These are phyloP conservation scores for Neoarius graeffei DNA, from an alignment of 2,113 vertebrate genomes.

Conservation along the genomic window DNA sequence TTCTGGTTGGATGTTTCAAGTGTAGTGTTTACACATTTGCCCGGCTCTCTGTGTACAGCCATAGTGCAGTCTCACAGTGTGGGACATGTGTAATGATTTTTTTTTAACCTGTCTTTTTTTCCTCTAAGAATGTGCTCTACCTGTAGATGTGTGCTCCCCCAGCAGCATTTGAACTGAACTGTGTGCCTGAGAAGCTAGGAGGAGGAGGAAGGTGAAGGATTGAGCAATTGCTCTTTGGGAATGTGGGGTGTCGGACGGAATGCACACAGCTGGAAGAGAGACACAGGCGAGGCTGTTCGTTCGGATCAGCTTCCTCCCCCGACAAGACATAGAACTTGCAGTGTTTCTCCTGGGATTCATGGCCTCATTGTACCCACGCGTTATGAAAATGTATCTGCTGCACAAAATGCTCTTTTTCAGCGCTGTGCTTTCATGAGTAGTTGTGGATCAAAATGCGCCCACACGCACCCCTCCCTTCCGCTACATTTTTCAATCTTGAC, in stretches of 20 bases:
- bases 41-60: slow-evolving; percentile 11
- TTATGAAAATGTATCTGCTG: slow-evolving; percentile 66
- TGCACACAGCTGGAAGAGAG: slow-evolving; percentile 66
- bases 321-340: slow-evolving; percentile 44
- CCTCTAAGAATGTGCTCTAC: slow-evolving; percentile 8
- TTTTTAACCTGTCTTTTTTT: slow-evolving; percentile 53
- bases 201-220: slow-evolving; percentile 61
- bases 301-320: slow-evolving; percentile 59
- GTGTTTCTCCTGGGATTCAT: slow-evolving; percentile 52
- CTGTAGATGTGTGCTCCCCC: slow-evolving; percentile 4
- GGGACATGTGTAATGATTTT: slow-evolving; percentile 44
- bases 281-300: slow-evolving; percentile 70
- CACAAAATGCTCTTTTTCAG: slow-evolving; percentile 63
- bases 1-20: slow-evolving; percentile 34
- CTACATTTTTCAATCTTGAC: slow-evolving; percentile 21
- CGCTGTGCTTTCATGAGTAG: slow-evolving; percentile 8
- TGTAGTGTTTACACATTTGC: slow-evolving; percentile 9
- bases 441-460: slow-evolving; percentile 24
- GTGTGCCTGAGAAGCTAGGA: slow-evolving; percentile 44
- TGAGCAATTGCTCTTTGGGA: slow-evolving; percentile 76
- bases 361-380: slow-evolving; percentile 61
- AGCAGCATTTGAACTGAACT: slow-evolving; percentile 29
- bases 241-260: slow-evolving; percentile 71
- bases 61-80: not conserved
- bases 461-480: slow-evolving; percentile 3